Evolutionary conservation across 2,888 invertebrate genomes (phyloP).

Genomic region (Seira ritae): DNA sequence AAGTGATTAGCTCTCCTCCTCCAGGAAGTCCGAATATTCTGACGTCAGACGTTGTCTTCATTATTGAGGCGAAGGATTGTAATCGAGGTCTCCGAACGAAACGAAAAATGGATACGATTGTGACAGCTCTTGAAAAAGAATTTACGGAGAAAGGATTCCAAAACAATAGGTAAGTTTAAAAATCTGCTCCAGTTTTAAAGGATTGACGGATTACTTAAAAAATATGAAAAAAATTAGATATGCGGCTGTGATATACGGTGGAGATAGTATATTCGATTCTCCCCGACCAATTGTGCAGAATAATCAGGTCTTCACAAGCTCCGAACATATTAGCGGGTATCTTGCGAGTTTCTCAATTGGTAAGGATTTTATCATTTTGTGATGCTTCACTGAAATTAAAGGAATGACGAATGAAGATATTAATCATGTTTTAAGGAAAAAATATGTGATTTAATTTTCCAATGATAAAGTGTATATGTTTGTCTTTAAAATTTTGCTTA

Average conservation of each 20-base stretch:
- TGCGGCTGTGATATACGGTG: conserved; percentile 89
- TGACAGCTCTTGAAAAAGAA: conserved; percentile 83
- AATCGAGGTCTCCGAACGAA: conserved; percentile 83
- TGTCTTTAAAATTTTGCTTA: conserved; percentile 67
- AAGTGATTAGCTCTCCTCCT: conserved; percentile 78
- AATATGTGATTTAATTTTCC: too few relatives aligned
- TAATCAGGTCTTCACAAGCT: conserved; percentile 82
- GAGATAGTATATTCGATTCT: conserved; percentile 83
- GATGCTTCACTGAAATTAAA: neutral
- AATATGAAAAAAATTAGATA: too few relatives aligned
- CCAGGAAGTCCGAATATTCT: conserved; percentile 79
- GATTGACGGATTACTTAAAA: neutral
- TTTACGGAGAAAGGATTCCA: conserved; percentile 80
- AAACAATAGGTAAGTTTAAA: conserved; percentile 81
- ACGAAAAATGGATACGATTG: conserved; percentile 83
- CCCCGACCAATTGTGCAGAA: conserved; percentile 86
- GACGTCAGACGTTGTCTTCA: conserved; percentile 91
- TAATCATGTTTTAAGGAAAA: too few relatives aligned
- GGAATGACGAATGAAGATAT: too few relatives aligned
- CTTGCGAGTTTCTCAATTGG: conserved; percentile 84
- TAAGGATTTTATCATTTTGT: too few relatives aligned
- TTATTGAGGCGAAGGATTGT: conserved; percentile 91
- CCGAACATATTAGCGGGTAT: conserved; percentile 80
- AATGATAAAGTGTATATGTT: too few relatives aligned
- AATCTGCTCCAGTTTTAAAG: neutral